Evolutionary conservation across 2,888 invertebrate genomes (phyloP).

Genomic region (Alloplasta piceator): DNA sequence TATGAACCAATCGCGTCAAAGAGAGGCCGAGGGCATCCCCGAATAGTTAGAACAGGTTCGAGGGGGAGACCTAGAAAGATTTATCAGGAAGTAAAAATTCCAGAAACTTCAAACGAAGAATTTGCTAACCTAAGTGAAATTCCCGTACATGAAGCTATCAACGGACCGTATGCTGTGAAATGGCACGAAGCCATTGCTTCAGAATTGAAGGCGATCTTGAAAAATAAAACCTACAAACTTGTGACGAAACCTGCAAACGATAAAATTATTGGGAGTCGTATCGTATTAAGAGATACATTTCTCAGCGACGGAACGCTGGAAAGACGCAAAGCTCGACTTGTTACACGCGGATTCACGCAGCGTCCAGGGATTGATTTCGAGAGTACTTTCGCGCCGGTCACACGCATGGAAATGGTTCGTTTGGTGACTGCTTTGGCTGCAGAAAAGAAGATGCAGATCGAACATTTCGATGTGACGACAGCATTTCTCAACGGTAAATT

Average conservation of each 20-base stretch:
- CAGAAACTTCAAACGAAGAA: not conserved
- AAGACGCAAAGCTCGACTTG: constrained; percentile 65
- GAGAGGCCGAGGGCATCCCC: no score
- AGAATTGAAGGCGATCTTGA: constrained; percentile 64
- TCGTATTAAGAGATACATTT: constrained; percentile 64
- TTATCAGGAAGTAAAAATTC: not conserved
- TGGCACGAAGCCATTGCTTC: constrained; percentile 64
- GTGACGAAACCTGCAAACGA: constrained; percentile 57
- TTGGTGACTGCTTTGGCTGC: constrained; percentile 65
- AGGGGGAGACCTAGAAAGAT: not conserved
- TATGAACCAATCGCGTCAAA: not conserved
- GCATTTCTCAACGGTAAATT: constrained; percentile 69
- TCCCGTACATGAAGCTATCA: constrained; percentile 46
- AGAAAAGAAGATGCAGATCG: constrained; percentile 58
- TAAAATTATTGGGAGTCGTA: constrained; percentile 53
- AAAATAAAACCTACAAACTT: constrained; percentile 69
- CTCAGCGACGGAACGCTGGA: constrained; percentile 60
- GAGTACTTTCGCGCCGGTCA: no score
- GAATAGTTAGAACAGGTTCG: not conserved
- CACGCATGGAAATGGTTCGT: constrained; percentile 65
- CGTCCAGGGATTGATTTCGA: constrained; percentile 65
- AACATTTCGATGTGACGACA: constrained; percentile 69
- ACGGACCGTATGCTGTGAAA: constrained; percentile 47
- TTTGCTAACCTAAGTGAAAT: not conserved
- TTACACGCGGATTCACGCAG: constrained; percentile 66